Evolutionary conservation across 2,888 invertebrate species (phyloP), one percentile per base, ranked within the genome.

Genomic region (Tolmerus cingulatus): DNA sequence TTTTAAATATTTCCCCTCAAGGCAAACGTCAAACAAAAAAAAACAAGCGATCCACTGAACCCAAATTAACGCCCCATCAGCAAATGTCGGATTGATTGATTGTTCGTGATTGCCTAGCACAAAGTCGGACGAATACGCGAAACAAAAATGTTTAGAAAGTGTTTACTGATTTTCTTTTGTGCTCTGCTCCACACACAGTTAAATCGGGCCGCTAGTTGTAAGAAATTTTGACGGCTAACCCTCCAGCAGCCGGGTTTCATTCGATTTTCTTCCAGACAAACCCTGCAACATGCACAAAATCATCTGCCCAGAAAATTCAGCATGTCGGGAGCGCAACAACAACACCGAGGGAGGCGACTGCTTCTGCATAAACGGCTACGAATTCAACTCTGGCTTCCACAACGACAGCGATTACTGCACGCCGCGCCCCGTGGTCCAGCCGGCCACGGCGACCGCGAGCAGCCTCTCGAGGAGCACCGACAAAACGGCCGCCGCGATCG

Each of bases 341-440:
- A 23, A 55, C 34, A 74, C 37, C 30, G 27, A n/a, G 7, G n/a
- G 14, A 23, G 74, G 86, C 30, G 79, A 87, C 51, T 88, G 88
- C 46, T 23, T 57, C 77, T 88, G 88, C 76, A 12, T 34, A 12
- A 27, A 4, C 27, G 77, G 81, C 51, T 87, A 77, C 74, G 76
- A 57, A 43, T 88, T 88, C 55, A 88, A 88, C 86, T 12, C 37
- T n/a, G 76, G 46, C 4, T 87, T 77, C 82, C 57, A 86, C 76
- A 88, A 87, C 78, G 66, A 81, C 66, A 82, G 16, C 30, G 88
- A 88, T 30, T 88, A 88, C 81, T 88, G 88, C 77, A 82, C 87
- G 51, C 74, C 23, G 9, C 40, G n/a, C 27, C 84, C 87, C 9
- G 76, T 86, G 30, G 43, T 51, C n/a, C 51, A 34, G 14, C 76